These are phyloP conservation scores for Argynnis bischoffii DNA, from an alignment of 2,888 invertebrate genomes.

Conservation along the genomic window DNA sequence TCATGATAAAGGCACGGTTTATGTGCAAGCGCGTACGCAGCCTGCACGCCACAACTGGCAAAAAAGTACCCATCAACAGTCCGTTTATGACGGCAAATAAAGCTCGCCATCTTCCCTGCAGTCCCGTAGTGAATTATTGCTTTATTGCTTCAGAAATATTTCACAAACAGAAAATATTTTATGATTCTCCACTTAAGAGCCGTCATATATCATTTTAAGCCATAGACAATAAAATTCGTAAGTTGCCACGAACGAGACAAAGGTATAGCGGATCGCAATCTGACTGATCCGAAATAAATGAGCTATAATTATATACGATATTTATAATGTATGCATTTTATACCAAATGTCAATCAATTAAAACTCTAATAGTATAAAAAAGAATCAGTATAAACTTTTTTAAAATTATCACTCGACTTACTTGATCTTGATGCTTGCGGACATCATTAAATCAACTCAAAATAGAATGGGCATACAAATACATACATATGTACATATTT, in stretches of 20 bases:
- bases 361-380: too few relatives aligned
- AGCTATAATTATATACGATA: constrained; percentile 24
- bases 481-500: too few relatives aligned
- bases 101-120: constrained; percentile 79
- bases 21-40: constrained; percentile 64
- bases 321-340: neutral
- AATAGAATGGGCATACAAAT: too few relatives aligned
- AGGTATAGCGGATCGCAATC: constrained; percentile 52
- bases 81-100: constrained; percentile 82
- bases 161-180: constrained; percentile 83
- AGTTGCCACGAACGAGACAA: constrained; percentile 76
- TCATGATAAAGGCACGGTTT: constrained; percentile 68
- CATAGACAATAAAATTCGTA: constrained; percentile 82
- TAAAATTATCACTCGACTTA: too few relatives aligned
- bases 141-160: constrained; percentile 83
- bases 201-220: constrained; percentile 81
- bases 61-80: constrained; percentile 80
- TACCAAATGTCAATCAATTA: neutral
- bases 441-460: too few relatives aligned
- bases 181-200: constrained; percentile 81
- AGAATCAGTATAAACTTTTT: too few relatives aligned
- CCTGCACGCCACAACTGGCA: constrained; percentile 55
- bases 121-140: constrained; percentile 82
- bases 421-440: too few relatives aligned
- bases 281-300: constrained; percentile 38